phyloP scores from a whole-genome alignment of 2,797 vertebrate species.

The Champsocephalus gunnari region DNA sequence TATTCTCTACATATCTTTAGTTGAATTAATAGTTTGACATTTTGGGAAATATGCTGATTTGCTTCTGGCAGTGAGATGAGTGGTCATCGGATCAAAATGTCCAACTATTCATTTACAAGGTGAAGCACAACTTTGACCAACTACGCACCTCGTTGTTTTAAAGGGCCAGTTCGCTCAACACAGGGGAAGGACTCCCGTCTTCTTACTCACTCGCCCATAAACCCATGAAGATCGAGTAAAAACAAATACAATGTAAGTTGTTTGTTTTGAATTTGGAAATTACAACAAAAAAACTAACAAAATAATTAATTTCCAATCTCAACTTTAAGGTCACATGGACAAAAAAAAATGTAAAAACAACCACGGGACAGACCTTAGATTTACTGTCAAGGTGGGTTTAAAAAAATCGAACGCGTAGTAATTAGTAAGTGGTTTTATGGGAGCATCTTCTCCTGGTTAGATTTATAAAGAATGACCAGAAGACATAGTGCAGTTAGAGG shows the following conservation, averaged over 20 bases:
- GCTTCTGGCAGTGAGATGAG: too few species aligned
- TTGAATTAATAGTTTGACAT: too few species aligned
- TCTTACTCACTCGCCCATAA: not conserved
- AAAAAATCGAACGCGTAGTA: not conserved
- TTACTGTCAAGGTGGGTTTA: too few species aligned
- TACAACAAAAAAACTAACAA: not conserved
- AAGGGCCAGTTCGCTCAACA: conserved; percentile 52
- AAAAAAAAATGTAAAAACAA: not conserved
- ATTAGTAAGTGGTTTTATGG: not conserved
- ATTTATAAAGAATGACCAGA: not conserved
- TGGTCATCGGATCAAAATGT: not conserved
- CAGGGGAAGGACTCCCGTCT: not conserved
- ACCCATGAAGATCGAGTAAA: not conserved
- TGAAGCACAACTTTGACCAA: not conserved
- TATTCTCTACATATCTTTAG: not conserved
- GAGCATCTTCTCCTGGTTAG: not conserved
- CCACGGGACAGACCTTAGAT: not conserved
- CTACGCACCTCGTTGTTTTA: conserved; percentile 30
- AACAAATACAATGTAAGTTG: too few species aligned
- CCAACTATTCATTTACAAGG: not conserved
- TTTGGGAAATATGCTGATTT: too few species aligned
- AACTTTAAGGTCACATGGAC: not conserved
- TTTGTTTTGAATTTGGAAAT: not conserved
- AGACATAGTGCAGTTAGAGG: not conserved
- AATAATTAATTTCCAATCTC: not conserved